A percentile compares a stretch with the other conserved stretches of the same genome.
These are phyloP conservation scores for Apamea monoglypha DNA, from an alignment of 2,888 invertebrate species.

Conservation along the genomic window DNA sequence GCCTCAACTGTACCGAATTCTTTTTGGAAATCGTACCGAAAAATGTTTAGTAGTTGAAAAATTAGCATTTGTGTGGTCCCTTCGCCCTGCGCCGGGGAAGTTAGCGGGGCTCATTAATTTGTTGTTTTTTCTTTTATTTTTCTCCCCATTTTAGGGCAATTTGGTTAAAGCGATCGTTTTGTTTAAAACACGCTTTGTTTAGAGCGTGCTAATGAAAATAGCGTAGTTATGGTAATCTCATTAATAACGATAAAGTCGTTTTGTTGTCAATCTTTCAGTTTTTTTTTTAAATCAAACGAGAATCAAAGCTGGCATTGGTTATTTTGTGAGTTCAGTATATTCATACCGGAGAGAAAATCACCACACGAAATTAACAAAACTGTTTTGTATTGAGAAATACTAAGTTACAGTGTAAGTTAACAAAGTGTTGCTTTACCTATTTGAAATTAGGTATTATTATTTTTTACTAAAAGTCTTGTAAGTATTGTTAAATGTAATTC, in stretches of 20 bases:
- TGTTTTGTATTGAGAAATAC: neutral
- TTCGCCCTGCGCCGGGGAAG: conserved; percentile 53
- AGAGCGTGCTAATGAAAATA: conserved; percentile 57
- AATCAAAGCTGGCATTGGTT: neutral
- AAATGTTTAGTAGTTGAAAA: conserved; percentile 82
- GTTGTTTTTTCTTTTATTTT: conserved; percentile 70
- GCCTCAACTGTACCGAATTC: conserved; percentile 65
- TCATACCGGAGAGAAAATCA: no score
- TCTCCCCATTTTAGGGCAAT: conserved; percentile 67
- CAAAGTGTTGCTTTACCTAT: neutral
- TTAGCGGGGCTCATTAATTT: conserved; percentile 72
- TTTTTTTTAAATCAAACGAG: neutral
- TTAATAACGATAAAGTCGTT: conserved; percentile 18
- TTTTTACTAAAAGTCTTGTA: neutral
- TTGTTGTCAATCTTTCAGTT: neutral
- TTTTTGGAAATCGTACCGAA: conserved; percentile 75
- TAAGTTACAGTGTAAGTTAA: neutral
- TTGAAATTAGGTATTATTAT: neutral
- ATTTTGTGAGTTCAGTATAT: neutral
- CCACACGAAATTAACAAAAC: neutral
- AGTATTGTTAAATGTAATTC: neutral
- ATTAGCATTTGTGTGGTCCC: conserved; percentile 82
- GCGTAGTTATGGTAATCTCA: conserved; percentile 35
- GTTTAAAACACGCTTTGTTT: conserved; percentile 48
- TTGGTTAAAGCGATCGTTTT: conserved; percentile 63